These are phyloP conservation scores for Montipora foliosa DNA, from an alignment of 64 coral and sea anemone genomes.

Conservation along the genomic window DNA sequence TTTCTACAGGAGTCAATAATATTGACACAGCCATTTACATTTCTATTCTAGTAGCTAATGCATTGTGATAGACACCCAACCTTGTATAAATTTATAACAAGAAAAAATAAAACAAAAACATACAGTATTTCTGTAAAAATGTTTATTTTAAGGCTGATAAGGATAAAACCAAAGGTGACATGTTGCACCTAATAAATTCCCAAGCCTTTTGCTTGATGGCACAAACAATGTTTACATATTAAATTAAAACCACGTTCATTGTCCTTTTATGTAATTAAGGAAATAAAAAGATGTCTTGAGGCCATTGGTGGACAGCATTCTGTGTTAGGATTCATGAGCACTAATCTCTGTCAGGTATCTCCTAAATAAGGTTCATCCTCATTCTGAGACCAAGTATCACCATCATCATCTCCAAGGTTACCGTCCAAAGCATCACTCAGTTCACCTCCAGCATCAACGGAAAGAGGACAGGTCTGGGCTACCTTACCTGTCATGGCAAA, in stretches of 20 bases:
- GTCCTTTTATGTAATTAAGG: background rate
- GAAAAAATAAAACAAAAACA: background rate
- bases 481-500: background rate
- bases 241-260: background rate
- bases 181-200: background rate
- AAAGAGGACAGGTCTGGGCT: constrained; percentile 38
- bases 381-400: constrained; percentile 82
- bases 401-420: constrained; percentile 69
- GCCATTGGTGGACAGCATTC: background rate
- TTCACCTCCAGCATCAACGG: constrained; percentile 9
- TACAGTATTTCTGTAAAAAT: background rate
- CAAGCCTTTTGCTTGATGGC: background rate
- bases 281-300: background rate
- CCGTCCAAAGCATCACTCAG: constrained; percentile 42
- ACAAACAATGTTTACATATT: background rate
- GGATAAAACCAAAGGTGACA: background rate
- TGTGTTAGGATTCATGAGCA: background rate
- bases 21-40: too few species aligned
- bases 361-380: constrained; percentile 72
- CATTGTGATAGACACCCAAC: background rate
- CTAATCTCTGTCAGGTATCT: background rate
- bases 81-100: background rate
- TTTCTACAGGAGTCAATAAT: too few species aligned
- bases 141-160: background rate
- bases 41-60: too few species aligned